Conservation (phyloP, 2,888 invertebrate species). For the Drosophila tanythrix region DNA sequence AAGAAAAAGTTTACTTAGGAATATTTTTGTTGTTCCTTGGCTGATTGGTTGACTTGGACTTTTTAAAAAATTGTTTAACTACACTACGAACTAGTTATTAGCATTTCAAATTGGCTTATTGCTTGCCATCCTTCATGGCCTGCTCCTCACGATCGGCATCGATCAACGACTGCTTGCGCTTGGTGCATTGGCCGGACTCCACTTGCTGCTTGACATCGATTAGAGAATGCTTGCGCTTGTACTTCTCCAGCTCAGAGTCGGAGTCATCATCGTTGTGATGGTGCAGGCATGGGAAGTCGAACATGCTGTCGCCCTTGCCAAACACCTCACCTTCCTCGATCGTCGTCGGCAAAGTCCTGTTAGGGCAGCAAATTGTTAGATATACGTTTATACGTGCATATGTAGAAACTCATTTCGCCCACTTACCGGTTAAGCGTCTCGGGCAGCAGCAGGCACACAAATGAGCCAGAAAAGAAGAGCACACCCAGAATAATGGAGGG, state of each 20-base stretch:
- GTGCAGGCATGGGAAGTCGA: conserved; percentile 85
- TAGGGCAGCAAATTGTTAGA: not conserved
- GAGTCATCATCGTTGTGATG: conserved; percentile 70
- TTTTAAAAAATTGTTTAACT: conserved; percentile 61
- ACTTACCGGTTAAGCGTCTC: conserved; percentile 86
- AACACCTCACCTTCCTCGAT: conserved; percentile 87
- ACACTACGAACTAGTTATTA: conserved; percentile 58
- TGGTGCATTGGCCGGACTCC: conserved; percentile 67
- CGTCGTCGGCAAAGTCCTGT: conserved; percentile 86
- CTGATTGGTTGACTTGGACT: not conserved
- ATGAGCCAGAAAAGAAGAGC: conserved; percentile 86
- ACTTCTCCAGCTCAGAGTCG: conserved; percentile 80
- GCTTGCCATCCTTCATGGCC: conserved; percentile 76
- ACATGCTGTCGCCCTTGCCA: conserved; percentile 86
- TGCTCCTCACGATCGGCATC: conserved; percentile 75
- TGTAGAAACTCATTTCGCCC: not conserved
- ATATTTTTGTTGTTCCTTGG: conserved; percentile 11
- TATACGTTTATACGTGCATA: not conserved
- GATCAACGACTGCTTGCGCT: conserved; percentile 76
- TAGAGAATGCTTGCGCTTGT: conserved; percentile 80
- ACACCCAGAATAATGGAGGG: conserved; percentile 87
- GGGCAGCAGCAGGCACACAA: conserved; percentile 87
- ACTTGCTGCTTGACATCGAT: conserved; percentile 76
- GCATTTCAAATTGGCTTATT: conserved; percentile 51
- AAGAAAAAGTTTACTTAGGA: conserved; percentile 12